Conservation (phyloP, 2,888 invertebrate species). For the Mongoloraphidia duomilia region DNA sequence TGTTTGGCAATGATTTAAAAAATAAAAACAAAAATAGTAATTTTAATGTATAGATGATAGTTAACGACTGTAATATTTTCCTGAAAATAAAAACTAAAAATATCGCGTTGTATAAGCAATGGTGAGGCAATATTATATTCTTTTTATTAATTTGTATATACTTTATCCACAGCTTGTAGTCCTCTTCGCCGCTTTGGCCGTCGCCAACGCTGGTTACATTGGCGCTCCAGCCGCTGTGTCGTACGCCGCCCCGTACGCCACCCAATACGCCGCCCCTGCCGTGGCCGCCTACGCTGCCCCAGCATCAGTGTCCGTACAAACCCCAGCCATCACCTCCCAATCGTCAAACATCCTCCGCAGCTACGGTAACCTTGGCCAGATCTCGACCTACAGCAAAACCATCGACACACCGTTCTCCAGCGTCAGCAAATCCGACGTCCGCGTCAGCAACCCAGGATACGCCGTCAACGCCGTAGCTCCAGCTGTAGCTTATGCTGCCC, state of each 20-base stretch:
- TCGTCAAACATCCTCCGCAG: conserved; percentile 45
- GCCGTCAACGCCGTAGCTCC: conserved; percentile 25
- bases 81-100: no score
- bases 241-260: background rate
- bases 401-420: conserved; percentile 51
- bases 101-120: no score
- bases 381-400: conserved; percentile 49
- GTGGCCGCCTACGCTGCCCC: conserved; percentile 16
- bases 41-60: no score
- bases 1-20: no score
- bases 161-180: conserved; percentile 31
- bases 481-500: conserved; percentile 15
- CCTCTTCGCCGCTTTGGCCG: conserved; percentile 22
- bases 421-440: conserved; percentile 46
- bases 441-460: conserved; percentile 47
- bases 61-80: no score
- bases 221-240: conserved; percentile 8
- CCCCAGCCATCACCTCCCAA: conserved; percentile 41
- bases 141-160: no score
- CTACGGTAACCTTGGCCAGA: conserved; percentile 52
- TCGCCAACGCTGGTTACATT: conserved; percentile 17
- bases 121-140: no score
- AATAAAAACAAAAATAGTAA: no score
- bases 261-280: conserved; percentile 24
- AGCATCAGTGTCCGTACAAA: conserved; percentile 20